Percentiles rank a stretch among this genome's conserved stretches.
phyloP scores from a whole-genome alignment of 2,113 vertebrate genomes.

The Anser cygnoides region DNA sequence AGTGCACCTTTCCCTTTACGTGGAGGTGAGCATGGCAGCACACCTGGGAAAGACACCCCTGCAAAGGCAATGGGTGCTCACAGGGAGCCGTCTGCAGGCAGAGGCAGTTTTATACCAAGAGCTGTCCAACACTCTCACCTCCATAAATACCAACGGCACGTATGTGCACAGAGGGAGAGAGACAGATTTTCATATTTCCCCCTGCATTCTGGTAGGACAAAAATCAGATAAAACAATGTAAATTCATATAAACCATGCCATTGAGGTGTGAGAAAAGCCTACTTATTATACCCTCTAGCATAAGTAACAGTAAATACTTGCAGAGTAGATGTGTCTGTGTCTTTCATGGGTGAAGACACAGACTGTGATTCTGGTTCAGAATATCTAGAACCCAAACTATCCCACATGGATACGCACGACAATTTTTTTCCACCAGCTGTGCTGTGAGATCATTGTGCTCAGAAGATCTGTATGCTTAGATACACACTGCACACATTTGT shows the following conservation, averaged over 20 bases:
- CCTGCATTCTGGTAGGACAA: not conserved
- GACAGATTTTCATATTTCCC: not conserved
- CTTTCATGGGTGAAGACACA: not conserved
- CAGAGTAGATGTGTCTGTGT: not conserved
- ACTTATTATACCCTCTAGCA: not conserved
- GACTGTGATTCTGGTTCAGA: not conserved
- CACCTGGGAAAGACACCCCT: not conserved
- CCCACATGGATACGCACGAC: fast-evolving
- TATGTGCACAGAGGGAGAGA: not conserved
- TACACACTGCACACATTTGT: not conserved
- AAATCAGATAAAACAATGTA: not conserved
- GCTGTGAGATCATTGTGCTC: fast-evolving
- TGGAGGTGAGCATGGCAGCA: not conserved
- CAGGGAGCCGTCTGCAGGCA: not conserved
- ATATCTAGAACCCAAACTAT: not conserved
- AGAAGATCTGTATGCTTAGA: not conserved
- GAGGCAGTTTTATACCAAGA: not conserved
- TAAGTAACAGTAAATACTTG: not conserved
- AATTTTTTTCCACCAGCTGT: not conserved
- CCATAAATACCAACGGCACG: not conserved
- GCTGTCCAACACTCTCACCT: fast-evolving
- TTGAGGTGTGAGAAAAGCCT: not conserved
- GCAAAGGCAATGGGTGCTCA: not conserved
- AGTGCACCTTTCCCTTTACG: too few relatives aligned
- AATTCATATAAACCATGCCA: not conserved